A percentile compares a stretch with the other conserved stretches of the same genome.
Conservation (phyloP, 2,888 invertebrate species). For the Galeopsomyia nigrocyanea region DNA sequence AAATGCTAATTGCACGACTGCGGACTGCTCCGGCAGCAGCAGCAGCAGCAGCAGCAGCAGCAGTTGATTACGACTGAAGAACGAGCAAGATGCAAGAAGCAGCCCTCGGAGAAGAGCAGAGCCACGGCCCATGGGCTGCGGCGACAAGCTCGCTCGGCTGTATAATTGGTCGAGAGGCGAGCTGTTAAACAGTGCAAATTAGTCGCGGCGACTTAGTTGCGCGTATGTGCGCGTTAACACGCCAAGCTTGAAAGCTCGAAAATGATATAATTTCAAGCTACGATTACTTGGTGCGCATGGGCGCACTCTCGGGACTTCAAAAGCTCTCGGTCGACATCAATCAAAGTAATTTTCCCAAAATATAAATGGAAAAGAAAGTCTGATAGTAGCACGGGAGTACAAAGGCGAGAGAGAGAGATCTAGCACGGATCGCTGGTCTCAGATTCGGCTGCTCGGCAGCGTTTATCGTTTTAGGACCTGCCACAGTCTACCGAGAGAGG, state of each 20-base stretch:
- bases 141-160: too few relatives aligned
- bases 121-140: too few relatives aligned
- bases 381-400: conserved; percentile 48
- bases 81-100: background rate
- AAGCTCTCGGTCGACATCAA: conserved; percentile 55
- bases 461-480: conserved; percentile 58
- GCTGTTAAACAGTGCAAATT: conserved; percentile 65
- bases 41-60: conserved; percentile 43
- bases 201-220: conserved; percentile 65
- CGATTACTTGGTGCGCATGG: conserved; percentile 60
- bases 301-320: conserved; percentile 55
- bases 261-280: conserved; percentile 64
- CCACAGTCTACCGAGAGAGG: conserved; percentile 52
- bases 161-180: too few relatives aligned
- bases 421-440: conserved; percentile 64
- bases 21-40: conserved; percentile 46
- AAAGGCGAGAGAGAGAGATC: conserved; percentile 55
- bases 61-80: conserved; percentile 37
- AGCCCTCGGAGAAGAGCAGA: background rate
- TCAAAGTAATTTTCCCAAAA: background rate
- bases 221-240: too few relatives aligned
- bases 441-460: conserved; percentile 56
- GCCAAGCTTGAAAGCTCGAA: conserved; percentile 50
- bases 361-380: conserved; percentile 30
- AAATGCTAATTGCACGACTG: conserved; percentile 52